Base-by-base conservation (phyloP, 1,140 invertebrate genomes). In the Pantala flavescens region DNA sequence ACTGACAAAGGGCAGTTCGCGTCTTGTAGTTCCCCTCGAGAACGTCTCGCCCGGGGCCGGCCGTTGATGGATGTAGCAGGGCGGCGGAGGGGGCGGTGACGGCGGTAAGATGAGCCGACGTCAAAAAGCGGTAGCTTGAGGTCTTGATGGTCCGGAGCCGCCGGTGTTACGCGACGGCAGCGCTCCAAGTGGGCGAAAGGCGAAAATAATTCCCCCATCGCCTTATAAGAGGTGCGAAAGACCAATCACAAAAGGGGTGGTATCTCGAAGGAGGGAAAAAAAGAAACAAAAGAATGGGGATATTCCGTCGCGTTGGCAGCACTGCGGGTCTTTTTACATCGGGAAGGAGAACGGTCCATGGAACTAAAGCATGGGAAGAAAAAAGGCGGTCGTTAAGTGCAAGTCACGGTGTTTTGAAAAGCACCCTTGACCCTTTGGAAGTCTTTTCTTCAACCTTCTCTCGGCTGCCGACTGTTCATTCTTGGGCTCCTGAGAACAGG, bases 91-190 rank as follows among this genome's bases (percentile, higher is more conserved):
- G 49, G 49, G 49, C 49, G 49, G 49, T 19, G 49, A 21, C 14
- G 49, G 49, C 49, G 49, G 49, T 63, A 63, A 63, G 49, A 63
- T 63, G 49, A 63, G n/a, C 49, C 49, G 49, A 63, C 49, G 49
- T 63, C 49, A 63, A 63, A 63, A 63, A 63, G n/a, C 3, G 49
- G 49, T 7, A 63, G 49, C 49, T 63, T 63, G 49, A 63, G 49
- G 49, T 63, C 49, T 63, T 63, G 49, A 63, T 63, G 49, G 49
- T 63, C 12, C 49, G 14, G 49, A 9, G 49, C 49, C 49, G 49
- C 49, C 49, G 49, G 49, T 63, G 5, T 63, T 63, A 63, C 49
- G 49, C 49, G 16, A 19, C 49, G 49, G 49, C 49, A 63, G 49
- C 49, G 49, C n/a, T 21, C 12, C 14, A 5, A 19, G 49, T 19